These are phyloP conservation scores for Saccopteryx leptura DNA, from an alignment of 2,113 vertebrate genomes.

Conservation along the genomic window DNA sequence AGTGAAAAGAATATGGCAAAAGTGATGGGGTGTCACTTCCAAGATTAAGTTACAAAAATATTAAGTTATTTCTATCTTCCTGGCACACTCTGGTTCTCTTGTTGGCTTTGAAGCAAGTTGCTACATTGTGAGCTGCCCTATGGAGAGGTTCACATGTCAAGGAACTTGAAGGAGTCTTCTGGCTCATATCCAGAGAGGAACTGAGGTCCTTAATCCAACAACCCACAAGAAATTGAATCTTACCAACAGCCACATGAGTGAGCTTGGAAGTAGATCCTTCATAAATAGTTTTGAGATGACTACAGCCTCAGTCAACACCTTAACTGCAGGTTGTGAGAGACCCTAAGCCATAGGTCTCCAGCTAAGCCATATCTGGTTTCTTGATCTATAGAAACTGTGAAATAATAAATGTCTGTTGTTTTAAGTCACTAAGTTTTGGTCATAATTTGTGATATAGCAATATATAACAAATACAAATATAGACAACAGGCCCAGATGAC, in stretches of 20 bases:
- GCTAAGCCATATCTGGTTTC: conserved; percentile 22
- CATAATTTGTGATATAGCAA: conserved; percentile 25
- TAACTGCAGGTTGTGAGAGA: background rate
- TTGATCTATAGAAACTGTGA: conserved; percentile 35
- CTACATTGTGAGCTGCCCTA: background rate
- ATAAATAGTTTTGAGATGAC: background rate
- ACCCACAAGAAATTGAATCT: background rate
- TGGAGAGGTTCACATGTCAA: background rate
- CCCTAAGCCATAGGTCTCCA: background rate
- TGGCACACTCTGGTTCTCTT: conserved; percentile 6
- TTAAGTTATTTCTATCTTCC: background rate
- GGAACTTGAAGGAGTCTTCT: conserved; percentile 7
- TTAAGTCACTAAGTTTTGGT: conserved; percentile 1
- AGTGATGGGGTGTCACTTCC: background rate
- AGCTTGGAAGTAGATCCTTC: background rate
- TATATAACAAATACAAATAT: conserved; percentile 38
- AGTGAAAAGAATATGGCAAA: conserved; percentile 25
- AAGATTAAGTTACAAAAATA: conserved; percentile 21
- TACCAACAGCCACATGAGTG: background rate
- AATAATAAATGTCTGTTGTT: conserved; percentile 10
- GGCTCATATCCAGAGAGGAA: background rate
- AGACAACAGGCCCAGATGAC: conserved; percentile 11
- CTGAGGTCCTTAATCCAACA: conserved; percentile 17
- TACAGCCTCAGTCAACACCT: background rate
- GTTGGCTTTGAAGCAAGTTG: conserved; percentile 48